phyloP scores from a whole-genome alignment of 2,888 invertebrate species.

The Drosophila barbarae region DNA sequence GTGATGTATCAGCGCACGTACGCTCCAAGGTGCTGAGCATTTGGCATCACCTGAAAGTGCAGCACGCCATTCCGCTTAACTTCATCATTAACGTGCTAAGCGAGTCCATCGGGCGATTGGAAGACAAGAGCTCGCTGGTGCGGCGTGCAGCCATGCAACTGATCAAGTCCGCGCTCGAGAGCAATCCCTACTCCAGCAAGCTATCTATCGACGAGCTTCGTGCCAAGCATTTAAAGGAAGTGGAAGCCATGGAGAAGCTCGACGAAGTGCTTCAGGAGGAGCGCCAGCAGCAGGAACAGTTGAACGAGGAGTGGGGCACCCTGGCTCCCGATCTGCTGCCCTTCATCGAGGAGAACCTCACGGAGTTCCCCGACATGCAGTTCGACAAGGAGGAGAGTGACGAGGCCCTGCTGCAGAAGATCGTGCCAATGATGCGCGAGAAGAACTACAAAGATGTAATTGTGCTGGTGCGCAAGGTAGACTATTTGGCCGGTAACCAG shows the following conservation, averaged over 20 bases:
- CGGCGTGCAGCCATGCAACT: slow-evolving; percentile 87
- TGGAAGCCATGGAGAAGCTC: slow-evolving; percentile 78
- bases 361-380: slow-evolving; percentile 55
- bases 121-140: slow-evolving; percentile 91
- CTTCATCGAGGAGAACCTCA: slow-evolving; percentile 71
- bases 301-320: slow-evolving; percentile 80
- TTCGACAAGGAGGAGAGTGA: slow-evolving; percentile 73
- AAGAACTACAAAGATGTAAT: slow-evolving; percentile 77
- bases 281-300: slow-evolving; percentile 81
- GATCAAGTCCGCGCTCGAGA: slow-evolving; percentile 86
- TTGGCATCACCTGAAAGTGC: slow-evolving; percentile 89
- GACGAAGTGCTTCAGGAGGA: slow-evolving; percentile 81
- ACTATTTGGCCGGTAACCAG: slow-evolving; percentile 76
- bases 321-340: slow-evolving; percentile 72
- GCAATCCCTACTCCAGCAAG: slow-evolving; percentile 92
- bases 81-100: slow-evolving; percentile 85
- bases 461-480: slow-evolving; percentile 75
- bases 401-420: slow-evolving; percentile 72
- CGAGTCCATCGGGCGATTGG: slow-evolving; percentile 85
- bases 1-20: slow-evolving; percentile 91
- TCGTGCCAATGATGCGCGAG: slow-evolving; percentile 69
- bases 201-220: slow-evolving; percentile 82
- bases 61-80: slow-evolving; percentile 88
- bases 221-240: slow-evolving; percentile 81
- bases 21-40: slow-evolving; percentile 91